Conservation (phyloP, 2,888 invertebrate genomes). For the Drosophila formosana region DNA sequence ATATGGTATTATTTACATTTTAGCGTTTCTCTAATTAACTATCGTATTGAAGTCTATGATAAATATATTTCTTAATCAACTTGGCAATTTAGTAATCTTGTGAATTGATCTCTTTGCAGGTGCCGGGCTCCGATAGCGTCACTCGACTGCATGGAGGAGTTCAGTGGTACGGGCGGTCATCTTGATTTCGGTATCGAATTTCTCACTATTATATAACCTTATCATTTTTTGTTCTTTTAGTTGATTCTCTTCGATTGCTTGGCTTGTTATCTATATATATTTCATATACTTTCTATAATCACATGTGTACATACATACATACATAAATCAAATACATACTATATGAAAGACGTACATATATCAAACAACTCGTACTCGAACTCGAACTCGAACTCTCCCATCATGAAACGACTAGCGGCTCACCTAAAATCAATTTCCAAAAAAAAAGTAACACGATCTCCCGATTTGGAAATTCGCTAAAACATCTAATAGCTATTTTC, state of each 20-base stretch:
- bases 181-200: conserved; percentile 86
- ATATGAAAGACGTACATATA: too few relatives aligned
- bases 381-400: conserved; percentile 1
- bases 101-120: conserved; percentile 86
- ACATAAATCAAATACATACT: not conserved
- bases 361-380: not conserved
- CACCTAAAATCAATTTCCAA: not conserved
- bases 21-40: too few relatives aligned
- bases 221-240: conserved; percentile 67
- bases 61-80: too few relatives aligned
- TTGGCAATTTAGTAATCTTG: too few relatives aligned
- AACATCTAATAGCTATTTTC: not conserved
- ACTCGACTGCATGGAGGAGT: conserved; percentile 97
- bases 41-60: too few relatives aligned
- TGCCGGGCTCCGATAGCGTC: conserved; percentile 97
- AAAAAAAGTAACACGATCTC: conserved; percentile 5
- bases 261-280: conserved; percentile 43
- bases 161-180: conserved; percentile 89
- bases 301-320: conserved; percentile 30
- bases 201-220: conserved; percentile 78
- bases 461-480: not conserved
- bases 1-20: too few relatives aligned
- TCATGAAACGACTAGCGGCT: conserved; percentile 6
- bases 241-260: conserved; percentile 55
- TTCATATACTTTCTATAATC: conserved; percentile 14